Conservation (phyloP, 1,140 invertebrate genomes). For the Zaprionus davidi region DNA sequence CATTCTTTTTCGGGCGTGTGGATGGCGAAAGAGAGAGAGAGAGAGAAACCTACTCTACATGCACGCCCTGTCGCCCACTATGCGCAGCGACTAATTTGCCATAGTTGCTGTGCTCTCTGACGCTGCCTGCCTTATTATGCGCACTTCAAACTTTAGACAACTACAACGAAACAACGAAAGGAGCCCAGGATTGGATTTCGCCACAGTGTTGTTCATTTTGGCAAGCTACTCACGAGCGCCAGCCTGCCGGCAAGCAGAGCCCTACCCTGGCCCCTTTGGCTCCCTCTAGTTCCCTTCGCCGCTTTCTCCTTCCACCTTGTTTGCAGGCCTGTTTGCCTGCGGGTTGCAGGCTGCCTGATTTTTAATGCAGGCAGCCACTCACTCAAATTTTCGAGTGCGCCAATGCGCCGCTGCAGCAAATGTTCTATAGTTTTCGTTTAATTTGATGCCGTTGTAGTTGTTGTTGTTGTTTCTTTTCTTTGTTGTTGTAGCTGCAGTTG, state of each 20-base stretch:
- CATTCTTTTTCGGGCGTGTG: background rate
- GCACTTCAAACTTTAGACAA: conserved; percentile 82
- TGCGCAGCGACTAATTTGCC: conserved; percentile 58
- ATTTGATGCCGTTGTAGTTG: conserved; percentile 57
- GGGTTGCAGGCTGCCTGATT: conserved; percentile 45
- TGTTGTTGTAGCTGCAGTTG: conserved; percentile 35
- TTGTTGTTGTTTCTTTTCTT: conserved; percentile 10
- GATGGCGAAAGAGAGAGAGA: background rate
- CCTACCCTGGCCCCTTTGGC: conserved; percentile 6
- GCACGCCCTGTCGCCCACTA: conserved; percentile 38
- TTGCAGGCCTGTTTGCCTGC: background rate
- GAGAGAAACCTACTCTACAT: conserved; percentile 7
- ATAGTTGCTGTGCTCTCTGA: conserved; percentile 42
- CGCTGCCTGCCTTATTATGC: conserved; percentile 73
- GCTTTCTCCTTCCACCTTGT: background rate
- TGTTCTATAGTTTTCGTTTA: conserved; percentile 82
- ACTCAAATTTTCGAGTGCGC: conserved; percentile 79
- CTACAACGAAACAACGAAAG: conserved; percentile 28
- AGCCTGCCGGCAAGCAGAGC: conserved; percentile 6
- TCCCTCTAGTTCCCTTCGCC: conserved; percentile 4
- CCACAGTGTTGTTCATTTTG: conserved; percentile 77
- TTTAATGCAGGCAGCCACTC: conserved; percentile 76
- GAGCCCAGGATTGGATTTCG: conserved; percentile 23
- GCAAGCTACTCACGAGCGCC: conserved; percentile 57
- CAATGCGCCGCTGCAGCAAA: conserved; percentile 69